Base-by-base conservation (phyloP, 2,888 invertebrate species). In the Taenaris catops region DNA sequence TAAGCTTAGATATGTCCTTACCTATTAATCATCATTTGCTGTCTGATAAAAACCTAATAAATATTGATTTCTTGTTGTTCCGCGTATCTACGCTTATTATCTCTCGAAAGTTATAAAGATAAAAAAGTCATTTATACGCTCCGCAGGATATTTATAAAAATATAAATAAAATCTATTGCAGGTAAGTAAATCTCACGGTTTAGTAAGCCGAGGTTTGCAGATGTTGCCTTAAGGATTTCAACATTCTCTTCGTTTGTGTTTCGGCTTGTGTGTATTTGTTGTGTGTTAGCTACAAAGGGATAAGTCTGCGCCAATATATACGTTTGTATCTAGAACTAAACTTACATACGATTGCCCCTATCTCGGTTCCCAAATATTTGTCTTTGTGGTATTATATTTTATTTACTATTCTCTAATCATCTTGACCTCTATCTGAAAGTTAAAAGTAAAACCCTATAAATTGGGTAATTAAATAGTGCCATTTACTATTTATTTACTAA, bases 11-110 rank as follows among this genome's bases (percentile, higher is more conserved):
- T 26, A 16, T 14, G 16, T 8, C 25, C n/a, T 14, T 4, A 4
- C 4, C 11, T 21, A 29, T 8, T 29, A 6, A 29, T 29, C 20
- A 21, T n/a, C 6, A 3, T 28, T 29, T n/a, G 8, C n/a, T 21
- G 14, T 21, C 21, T 31, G 29, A 16, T 31, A 31, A 12, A 21
- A 23, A 16, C 5, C 21, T 21, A 21, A 21, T 16, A 8, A 9
- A n/a, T 29, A 21, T 23, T 4, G 16, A 23, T 8, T 16, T 21
- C 12, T n/a, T 7, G 12, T 10, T 23, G 10, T 14, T 25, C 14
- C 2, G 19, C 11, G 3, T 4, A 2, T 7, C 9, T 10, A n/a
- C n/a, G n/a, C 10, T 19, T 11, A 18, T 27, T n/a, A n/a, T n/a
- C n/a, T n/a, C n/a, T n/a, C n/a, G n/a, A n/a, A n/a, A n/a, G n/a